A percentile compares a stretch with the other conserved stretches of the same genome.
phyloP scores from a whole-genome alignment of 2,888 invertebrate species.

The Zygothrica quintamaculata region DNA sequence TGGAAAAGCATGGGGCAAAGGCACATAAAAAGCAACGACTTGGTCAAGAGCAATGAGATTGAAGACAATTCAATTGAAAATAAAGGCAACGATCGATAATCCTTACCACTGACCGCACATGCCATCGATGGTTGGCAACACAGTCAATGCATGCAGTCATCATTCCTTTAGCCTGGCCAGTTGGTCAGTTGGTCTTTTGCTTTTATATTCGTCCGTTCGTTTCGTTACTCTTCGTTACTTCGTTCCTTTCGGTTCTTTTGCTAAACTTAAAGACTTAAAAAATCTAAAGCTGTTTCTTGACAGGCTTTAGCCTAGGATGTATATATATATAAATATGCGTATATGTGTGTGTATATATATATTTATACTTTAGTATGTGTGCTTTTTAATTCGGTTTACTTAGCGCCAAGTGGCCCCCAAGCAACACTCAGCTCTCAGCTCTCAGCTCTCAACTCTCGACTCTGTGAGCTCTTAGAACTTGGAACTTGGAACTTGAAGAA shows the following conservation, averaged over 20 bases:
- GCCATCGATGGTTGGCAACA: slow-evolving; percentile 24
- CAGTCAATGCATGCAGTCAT: slow-evolving; percentile 19
- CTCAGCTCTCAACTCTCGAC: neutral
- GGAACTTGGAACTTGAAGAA: too few species aligned
- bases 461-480: neutral
- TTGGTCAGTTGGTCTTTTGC: slow-evolving; percentile 35
- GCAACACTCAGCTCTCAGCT: too few species aligned
- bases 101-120: slow-evolving; percentile 72
- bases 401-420: slow-evolving; percentile 57
- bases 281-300: slow-evolving; percentile 31
- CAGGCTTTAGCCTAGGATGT: slow-evolving; percentile 18
- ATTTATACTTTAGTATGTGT: slow-evolving; percentile 39
- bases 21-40: slow-evolving; percentile 61
- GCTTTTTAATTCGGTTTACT: slow-evolving; percentile 72
- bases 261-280: slow-evolving; percentile 54
- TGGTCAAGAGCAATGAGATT: slow-evolving; percentile 67
- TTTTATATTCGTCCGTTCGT: slow-evolving; percentile 31
- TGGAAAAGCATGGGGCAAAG: slow-evolving; percentile 9
- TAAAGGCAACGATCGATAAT: slow-evolving; percentile 67
- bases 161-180: slow-evolving; percentile 37
- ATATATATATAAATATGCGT: too few species aligned
- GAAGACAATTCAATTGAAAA: slow-evolving; percentile 79
- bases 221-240: slow-evolving; percentile 33
- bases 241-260: slow-evolving; percentile 64
- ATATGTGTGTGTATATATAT: slow-evolving; percentile 5